These are phyloP conservation scores for Toxonevra muliebris DNA, from an alignment of 2,888 invertebrate species.

Conservation along the genomic window DNA sequence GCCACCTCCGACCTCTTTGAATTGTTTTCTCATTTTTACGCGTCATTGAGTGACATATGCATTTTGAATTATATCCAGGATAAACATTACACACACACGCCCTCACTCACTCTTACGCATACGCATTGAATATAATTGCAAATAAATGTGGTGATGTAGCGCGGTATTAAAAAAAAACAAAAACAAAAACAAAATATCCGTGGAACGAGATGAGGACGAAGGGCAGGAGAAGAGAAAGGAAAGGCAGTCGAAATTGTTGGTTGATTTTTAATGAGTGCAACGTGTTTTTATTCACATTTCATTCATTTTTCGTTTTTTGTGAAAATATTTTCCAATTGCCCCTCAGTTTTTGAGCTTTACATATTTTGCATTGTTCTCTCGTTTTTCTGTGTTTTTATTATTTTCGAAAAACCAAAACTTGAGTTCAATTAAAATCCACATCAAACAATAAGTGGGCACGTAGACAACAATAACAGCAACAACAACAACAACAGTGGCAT, in stretches of 20 bases:
- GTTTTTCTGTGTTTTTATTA: slow-evolving; percentile 48
- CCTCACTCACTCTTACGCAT: neutral
- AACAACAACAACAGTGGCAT: slow-evolving; percentile 20
- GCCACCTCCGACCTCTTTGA: neutral
- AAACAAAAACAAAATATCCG: too few species aligned
- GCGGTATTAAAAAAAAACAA: too few species aligned
- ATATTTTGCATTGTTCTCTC: slow-evolving; percentile 24
- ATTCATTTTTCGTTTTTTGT: slow-evolving; percentile 26
- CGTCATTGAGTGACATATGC: slow-evolving; percentile 58
- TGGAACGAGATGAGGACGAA: too few species aligned
- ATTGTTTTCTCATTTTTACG: slow-evolving; percentile 36
- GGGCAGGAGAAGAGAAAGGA: too few species aligned
- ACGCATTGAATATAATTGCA: neutral
- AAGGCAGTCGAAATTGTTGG: neutral
- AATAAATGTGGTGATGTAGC: neutral
- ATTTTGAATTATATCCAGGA: slow-evolving; percentile 39
- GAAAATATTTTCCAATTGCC: slow-evolving; percentile 39
- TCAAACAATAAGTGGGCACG: slow-evolving; percentile 62
- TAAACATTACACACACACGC: slow-evolving; percentile 6
- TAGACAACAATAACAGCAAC: slow-evolving; percentile 37
- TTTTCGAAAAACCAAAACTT: slow-evolving; percentile 52
- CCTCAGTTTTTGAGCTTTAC: slow-evolving; percentile 33
- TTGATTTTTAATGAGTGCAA: slow-evolving; percentile 52
- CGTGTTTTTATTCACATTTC: slow-evolving; percentile 53
- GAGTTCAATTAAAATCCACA: slow-evolving; percentile 64